phyloP scores from a whole-genome alignment of 2,113 vertebrate species.

The Nestor notabilis region DNA sequence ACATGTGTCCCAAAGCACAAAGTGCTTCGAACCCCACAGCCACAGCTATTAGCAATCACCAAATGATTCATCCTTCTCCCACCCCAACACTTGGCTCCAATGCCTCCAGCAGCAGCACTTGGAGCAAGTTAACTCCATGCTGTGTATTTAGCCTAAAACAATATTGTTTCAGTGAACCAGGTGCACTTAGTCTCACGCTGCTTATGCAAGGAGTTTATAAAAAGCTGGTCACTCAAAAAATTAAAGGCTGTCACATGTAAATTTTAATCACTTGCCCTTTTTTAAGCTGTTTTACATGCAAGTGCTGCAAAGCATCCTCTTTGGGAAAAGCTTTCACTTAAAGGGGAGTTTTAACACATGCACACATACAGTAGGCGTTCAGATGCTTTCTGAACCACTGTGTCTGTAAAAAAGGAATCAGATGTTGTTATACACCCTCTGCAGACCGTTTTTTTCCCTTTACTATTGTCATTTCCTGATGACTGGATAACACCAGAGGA shows the following conservation, averaged over 20 bases:
- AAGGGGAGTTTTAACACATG: accelerated
- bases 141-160: background rate
- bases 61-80: background rate
- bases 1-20: background rate
- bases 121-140: background rate
- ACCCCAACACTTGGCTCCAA: background rate
- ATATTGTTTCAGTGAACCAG: accelerated
- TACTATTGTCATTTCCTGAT: background rate
- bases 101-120: accelerated
- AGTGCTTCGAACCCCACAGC: accelerated
- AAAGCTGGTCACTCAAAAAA: background rate
- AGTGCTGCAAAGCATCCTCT: background rate
- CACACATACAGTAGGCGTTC: no score
- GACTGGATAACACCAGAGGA: background rate
- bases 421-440: background rate
- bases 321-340: background rate
- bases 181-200: background rate
- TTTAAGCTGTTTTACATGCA: background rate
- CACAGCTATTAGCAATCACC: no score
- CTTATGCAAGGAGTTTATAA: background rate
- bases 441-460: background rate
- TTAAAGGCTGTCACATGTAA: background rate
- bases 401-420: background rate
- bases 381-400: background rate
- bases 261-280: background rate